A percentile compares a stretch with the other conserved stretches of the same genome.
These are phyloP conservation scores for Drosophila baimaii DNA, from an alignment of 1,140 invertebrate species.

Conservation along the genomic window DNA sequence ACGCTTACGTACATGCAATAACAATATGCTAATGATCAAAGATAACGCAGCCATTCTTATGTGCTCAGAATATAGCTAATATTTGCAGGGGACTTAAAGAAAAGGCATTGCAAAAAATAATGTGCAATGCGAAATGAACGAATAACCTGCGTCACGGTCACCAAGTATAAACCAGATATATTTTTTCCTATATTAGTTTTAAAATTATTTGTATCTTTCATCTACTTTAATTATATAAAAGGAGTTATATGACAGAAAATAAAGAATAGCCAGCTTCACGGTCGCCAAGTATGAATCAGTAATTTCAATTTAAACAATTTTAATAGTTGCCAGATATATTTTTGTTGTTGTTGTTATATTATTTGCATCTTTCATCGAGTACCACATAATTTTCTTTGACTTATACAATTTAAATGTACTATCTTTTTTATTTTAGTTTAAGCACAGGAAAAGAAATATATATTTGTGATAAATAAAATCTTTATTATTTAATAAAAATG, in stretches of 20 bases:
- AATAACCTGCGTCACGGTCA: not conserved
- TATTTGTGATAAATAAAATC: not conserved
- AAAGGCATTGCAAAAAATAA: constrained; percentile 5
- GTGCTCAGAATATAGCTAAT: constrained; percentile 22
- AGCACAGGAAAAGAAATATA: not conserved
- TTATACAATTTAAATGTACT: not conserved
- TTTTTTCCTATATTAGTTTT: too few relatives aligned
- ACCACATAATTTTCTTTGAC: not conserved
- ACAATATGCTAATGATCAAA: constrained; percentile 32
- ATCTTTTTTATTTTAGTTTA: not conserved
- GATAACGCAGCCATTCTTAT: constrained; percentile 26
- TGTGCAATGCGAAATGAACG: not conserved
- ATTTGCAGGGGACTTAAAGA: not conserved
- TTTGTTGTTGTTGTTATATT: not conserved
- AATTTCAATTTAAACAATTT: not conserved
- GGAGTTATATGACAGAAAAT: too few relatives aligned
- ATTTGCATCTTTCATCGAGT: not conserved
- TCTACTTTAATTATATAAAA: too few relatives aligned
- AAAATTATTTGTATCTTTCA: too few relatives aligned
- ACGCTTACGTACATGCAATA: constrained; percentile 23
- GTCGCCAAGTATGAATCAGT: too few relatives aligned
- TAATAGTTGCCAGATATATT: not conserved
- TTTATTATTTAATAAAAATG: not conserved
- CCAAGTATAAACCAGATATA: too few relatives aligned
- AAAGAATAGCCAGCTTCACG: too few relatives aligned